Conservation (phyloP, 2,888 invertebrate species). For the Drosophila nr. perissopoda region DNA sequence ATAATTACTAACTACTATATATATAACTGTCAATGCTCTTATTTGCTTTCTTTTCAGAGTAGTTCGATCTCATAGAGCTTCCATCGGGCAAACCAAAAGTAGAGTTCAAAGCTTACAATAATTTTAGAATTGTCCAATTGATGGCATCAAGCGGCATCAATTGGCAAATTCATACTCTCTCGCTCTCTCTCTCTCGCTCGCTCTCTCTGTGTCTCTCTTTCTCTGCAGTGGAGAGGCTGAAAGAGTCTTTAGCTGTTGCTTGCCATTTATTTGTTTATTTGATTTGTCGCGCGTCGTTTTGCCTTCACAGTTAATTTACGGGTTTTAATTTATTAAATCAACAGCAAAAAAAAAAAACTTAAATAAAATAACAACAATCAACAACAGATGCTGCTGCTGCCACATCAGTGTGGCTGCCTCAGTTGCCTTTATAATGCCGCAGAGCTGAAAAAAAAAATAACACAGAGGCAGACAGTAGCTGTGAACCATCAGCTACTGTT, state of each 20-base stretch:
- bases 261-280: constrained; percentile 69
- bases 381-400: constrained; percentile 52
- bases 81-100: not conserved
- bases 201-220: not conserved
- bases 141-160: constrained; percentile 34
- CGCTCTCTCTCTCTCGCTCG: not conserved
- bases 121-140: constrained; percentile 53
- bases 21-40: too few relatives aligned
- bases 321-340: constrained; percentile 75
- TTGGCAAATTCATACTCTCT: constrained; percentile 38
- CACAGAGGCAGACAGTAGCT: constrained; percentile 38
- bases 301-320: constrained; percentile 77
- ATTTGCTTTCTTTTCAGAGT: not conserved
- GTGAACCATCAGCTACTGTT: constrained; percentile 51
- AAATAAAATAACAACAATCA: constrained; percentile 53
- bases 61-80: not conserved
- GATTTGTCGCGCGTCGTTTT: constrained; percentile 77
- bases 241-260: constrained; percentile 51
- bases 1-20: not conserved
- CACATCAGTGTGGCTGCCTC: constrained; percentile 5
- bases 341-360: constrained; percentile 51
- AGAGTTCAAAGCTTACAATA: constrained; percentile 38
- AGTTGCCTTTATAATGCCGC: constrained; percentile 48
- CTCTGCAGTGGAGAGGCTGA: constrained; percentile 4
- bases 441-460: constrained; percentile 1